These are phyloP conservation scores for Crypturellus undulatus DNA, from an alignment of 2,113 vertebrate species.

Conservation along the genomic window DNA sequence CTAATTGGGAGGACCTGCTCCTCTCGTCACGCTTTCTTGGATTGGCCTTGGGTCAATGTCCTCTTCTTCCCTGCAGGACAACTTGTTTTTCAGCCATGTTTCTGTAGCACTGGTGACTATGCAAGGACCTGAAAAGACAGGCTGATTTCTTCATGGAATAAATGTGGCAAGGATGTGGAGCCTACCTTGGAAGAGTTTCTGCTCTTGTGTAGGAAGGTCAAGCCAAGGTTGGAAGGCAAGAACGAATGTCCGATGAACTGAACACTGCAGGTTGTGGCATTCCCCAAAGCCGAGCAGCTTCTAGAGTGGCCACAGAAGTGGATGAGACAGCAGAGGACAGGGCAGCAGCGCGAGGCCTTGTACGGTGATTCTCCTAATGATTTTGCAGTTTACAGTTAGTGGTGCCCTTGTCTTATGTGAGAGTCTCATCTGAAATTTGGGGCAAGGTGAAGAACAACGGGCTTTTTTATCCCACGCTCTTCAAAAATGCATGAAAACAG, in stretches of 20 bases:
- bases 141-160: background rate
- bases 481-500: background rate
- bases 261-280: background rate
- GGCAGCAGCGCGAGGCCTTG: background rate
- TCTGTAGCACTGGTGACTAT: background rate
- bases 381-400: background rate
- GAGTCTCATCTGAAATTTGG: background rate
- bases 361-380: background rate
- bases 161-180: background rate
- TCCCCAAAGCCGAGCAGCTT: fast-evolving
- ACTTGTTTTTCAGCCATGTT: background rate
- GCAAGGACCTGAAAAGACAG: background rate
- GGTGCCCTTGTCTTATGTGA: background rate
- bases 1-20: background rate
- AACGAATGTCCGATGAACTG: fast-evolving
- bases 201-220: background rate
- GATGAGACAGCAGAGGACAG: background rate
- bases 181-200: background rate
- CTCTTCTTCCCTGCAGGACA: background rate
- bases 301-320: fast-evolving
- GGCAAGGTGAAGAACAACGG: background rate
- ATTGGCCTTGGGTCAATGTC: background rate
- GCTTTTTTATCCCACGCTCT: background rate
- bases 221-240: background rate
- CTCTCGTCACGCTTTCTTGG: fast-evolving